Evolutionary conservation across 2,888 invertebrate genomes (phyloP), one percentile per base, ranked within the genome.

Genomic region (Drosophila pseudotalamancana): DNA sequence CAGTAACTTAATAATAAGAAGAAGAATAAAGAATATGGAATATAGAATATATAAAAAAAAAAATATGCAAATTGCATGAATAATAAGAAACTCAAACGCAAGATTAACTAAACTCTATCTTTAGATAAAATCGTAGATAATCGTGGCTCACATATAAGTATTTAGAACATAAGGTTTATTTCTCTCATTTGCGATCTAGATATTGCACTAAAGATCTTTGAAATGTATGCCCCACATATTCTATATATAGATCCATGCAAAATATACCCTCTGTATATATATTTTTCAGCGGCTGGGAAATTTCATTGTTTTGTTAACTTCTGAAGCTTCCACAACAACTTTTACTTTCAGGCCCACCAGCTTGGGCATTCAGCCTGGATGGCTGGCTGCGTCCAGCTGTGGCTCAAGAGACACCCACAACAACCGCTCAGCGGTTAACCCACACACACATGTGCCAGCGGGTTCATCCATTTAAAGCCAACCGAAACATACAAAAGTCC

Each of bases 391-490:
- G 73, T 66, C 75, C 71, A 73, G 71, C 66, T 61, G 74, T 37
- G 46, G 31, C 56, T 48, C 14, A 42, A 40, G 46, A 60, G 61
- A 81, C 84, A 72, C 72, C 83, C 77, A 83, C 77, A 71, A 62
- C 64, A 46, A 42, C 31, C 23, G n/a, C 45, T 9, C 29, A 43
- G 25, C 34, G 29, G 59, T 9, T 39, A 46, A 31, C 60, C 60
- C 60, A 60, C 72, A 76, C 79, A 77, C 75, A 72, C 59, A 65
- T 56, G 61, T n/a, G 35, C 46, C 54, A 66, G 79, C 79, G 74
- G 82, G 77, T 75, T 82, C 81, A 82, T 85, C 81, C 81, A 82
- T 85, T 82, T 72, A 54, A 73, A 74, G 79, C 74, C 68, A 62
- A 63, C 51, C 64, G 74, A 64, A 78, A 82, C 71, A 77, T 74